Evolutionary conservation across 2,797 vertebrate species (phyloP), one percentile per base, ranked within the genome.

Genomic region (Ispidina lecontei): DNA sequence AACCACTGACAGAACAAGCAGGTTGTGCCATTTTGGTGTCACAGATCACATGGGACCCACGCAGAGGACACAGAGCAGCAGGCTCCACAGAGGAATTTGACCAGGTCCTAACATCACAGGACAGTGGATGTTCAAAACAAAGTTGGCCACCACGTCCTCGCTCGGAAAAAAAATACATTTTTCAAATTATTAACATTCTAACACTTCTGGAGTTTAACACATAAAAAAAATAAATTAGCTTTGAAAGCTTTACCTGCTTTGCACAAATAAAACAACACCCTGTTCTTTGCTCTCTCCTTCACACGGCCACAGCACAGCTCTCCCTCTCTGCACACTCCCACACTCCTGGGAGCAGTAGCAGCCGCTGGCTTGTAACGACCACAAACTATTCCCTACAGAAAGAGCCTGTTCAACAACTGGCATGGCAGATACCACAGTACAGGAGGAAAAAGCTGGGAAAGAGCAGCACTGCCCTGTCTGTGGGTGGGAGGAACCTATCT

Each of bases 341-440:
- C 87, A 43, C 84, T 93, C 58, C 68, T 33, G 31, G 82, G 84
- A 95, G 73, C 82, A 77, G 90, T 7, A 84, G 83, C 60, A 89
- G 90, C 46, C 14, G 0, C 87, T 60, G 87, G 58, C 37, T 91
- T 73, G 13, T 25, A 91, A 78, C 60, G 87, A 71, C 52, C 81
- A 89, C 74, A 43, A 35, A 33, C 73, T 67, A 93, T 68, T 87
- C 60, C 77, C 44, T 64, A 93, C 68, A 92, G 90, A 94, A 74
- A 51, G 84, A 89, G 72, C 70, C 85, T 60, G 73, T 81, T 91
- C 78, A 46, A 64, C 59, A 71, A 58, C 89, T 1, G 1, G 47
- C 74, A 55, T 0, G 1, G 37, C 31, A 77, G 55, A 64, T 43
- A 56, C 35, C 15, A 3, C 33, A 44, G 47, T 33, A 21, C 16